A percentile compares a stretch with the other conserved stretches of the same genome.
These are phyloP conservation scores for Diprion similis DNA, from an alignment of 1,140 invertebrate species.

Conservation along the genomic window DNA sequence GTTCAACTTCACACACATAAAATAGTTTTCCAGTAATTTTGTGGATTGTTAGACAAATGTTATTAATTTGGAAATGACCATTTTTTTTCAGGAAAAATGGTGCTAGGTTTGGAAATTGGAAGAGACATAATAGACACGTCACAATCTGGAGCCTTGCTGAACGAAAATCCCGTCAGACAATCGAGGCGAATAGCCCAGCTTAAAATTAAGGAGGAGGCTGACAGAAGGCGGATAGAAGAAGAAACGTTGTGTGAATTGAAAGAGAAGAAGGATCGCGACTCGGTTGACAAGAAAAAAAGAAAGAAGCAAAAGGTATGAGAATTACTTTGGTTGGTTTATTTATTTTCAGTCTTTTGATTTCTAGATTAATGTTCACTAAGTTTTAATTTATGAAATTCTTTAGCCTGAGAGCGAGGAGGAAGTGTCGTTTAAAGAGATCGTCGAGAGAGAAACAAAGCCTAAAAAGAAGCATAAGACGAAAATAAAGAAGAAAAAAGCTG, in stretches of 20 bases:
- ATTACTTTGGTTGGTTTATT: conserved; percentile 16
- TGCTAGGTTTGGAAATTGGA: conserved; percentile 64
- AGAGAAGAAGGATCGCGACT: conserved; percentile 64
- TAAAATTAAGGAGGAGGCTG: conserved; percentile 84
- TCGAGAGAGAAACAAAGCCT: conserved; percentile 58
- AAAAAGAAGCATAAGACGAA: conserved; percentile 63
- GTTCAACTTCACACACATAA: too few relatives aligned
- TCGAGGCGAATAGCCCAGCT: conserved; percentile 84
- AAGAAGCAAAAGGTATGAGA: conserved; percentile 48
- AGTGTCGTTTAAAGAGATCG: conserved; percentile 45
- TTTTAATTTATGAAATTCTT: conserved; percentile 50
- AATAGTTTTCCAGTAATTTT: not conserved
- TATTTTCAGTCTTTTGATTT: conserved; percentile 15
- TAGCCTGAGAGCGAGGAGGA: conserved; percentile 56
- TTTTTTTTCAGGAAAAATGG: conserved; percentile 59
- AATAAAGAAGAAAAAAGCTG: conserved; percentile 65
- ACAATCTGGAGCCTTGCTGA: conserved; percentile 24
- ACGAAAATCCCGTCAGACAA: conserved; percentile 70
- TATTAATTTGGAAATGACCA: not conserved
- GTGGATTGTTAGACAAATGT: not conserved
- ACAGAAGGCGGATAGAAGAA: conserved; percentile 75
- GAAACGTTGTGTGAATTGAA: conserved; percentile 69
- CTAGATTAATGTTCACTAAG: conserved; percentile 51
- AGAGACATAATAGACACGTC: conserved; percentile 43
- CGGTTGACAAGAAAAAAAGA: conserved; percentile 49